Conservation (phyloP, 2,113 vertebrate species). For the Barbus barbus region DNA sequence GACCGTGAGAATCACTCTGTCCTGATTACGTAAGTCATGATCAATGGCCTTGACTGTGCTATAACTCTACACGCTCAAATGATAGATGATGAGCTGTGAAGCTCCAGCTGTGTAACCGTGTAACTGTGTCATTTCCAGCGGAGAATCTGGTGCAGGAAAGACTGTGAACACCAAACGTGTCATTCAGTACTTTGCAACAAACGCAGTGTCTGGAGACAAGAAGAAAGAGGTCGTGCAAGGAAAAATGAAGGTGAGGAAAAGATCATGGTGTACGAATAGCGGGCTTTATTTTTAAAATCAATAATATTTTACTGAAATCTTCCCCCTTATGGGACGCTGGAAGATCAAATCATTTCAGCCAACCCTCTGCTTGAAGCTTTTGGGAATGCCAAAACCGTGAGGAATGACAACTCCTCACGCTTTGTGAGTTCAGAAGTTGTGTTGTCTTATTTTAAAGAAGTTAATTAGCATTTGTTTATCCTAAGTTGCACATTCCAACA, state of each 20-base stretch:
- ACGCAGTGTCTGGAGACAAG: constrained; percentile 75
- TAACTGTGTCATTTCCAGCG: constrained; percentile 59
- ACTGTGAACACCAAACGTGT: constrained; percentile 94
- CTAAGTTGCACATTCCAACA: no score
- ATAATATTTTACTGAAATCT: not conserved
- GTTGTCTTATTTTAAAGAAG: no score
- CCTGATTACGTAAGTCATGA: constrained; percentile 78
- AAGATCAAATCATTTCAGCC: constrained; percentile 73
- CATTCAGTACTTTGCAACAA: constrained; percentile 92
- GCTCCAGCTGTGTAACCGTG: not conserved
- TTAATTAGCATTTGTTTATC: no score
- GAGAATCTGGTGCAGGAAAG: constrained; percentile 91
- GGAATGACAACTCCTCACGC: constrained; percentile 72
- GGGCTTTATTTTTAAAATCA: not conserved
- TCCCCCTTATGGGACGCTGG: constrained; percentile 65
- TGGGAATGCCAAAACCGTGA: constrained; percentile 75
- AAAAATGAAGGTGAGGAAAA: constrained; percentile 60
- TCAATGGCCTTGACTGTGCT: not conserved
- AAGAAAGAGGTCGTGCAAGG: constrained; percentile 45
- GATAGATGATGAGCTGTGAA: not conserved
- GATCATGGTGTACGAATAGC: not conserved
- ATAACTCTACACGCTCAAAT: not conserved
- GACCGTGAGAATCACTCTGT: no score
- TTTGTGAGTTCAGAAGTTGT: constrained; percentile 60
- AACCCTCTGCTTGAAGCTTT: no score